Evolutionary conservation across 2,888 invertebrate species (phyloP), one percentile per base, ranked within the genome.

Genomic region (Heliconius sara): DNA sequence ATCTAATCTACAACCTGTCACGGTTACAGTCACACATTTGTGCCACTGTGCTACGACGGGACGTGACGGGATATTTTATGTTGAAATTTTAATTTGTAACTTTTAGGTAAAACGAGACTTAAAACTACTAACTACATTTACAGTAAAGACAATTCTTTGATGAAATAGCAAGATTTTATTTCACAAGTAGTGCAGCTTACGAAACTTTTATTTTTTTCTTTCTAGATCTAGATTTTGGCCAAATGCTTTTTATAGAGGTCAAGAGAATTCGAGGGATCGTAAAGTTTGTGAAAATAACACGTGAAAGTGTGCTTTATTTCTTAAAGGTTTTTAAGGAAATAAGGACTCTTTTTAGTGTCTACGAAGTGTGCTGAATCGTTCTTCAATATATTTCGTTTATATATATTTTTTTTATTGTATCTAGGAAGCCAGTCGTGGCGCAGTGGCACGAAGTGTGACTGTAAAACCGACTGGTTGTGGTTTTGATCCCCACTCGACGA

Each of bases 141-240:
- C n/a, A 16, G 57, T 39, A 39, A n/a, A 73, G 34, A 13, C 57
- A 12, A 34, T 34, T 3, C n/a, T 70, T 47, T 16, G 25, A 39
- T 25, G 10, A 39, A 73, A 60, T n/a, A 60, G 73, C 60, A n/a
- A 57, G 4, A 16, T 60, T 73, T 73, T 60, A 73, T 60, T 73
- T 34, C 60, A 39, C 60, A 25, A 10, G 7, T n/a, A 19, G 73
- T 60, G 60, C 13, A 60, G 4, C 6, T 73, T 34, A 34, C 34
- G 73, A 39, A 60, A 34, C 9, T 73, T 73, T 60, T 60, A 60
- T 60, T 60, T 73, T 72, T 34, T 57, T 73, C 34, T 25, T 25
- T 13, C 30, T n/a, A 73, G 16, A 27, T 65, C 7, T 65, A 65
- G 12, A 60, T 60, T 65, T 22, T 25, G 34, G 73, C n/a, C 34